Evolutionary conservation across 2,113 vertebrate genomes (phyloP).

Genomic region (Tretioscincus oriximinensis): DNA sequence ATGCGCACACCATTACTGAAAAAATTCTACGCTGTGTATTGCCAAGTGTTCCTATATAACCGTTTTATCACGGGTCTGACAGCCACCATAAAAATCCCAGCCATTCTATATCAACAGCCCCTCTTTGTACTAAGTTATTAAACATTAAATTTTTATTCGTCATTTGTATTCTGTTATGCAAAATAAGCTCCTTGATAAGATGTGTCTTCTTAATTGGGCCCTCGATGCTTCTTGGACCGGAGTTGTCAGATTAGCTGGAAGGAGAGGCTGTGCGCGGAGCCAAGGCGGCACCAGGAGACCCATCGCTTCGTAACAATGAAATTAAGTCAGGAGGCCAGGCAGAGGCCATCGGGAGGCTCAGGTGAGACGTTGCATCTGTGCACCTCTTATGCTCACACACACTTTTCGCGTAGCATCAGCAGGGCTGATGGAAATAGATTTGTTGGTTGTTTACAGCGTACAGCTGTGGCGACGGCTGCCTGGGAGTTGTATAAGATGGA

Average conservation of each 20-base stretch:
- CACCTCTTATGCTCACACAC: conserved; percentile 81
- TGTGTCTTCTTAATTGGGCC: conserved; percentile 94
- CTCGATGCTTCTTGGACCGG: conserved; percentile 89
- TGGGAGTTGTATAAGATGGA: conserved; percentile 88
- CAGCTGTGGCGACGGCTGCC: conserved; percentile 88
- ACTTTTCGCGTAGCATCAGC: conserved; percentile 85
- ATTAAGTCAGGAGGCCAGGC: conserved; percentile 85
- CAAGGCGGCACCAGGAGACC: conserved; percentile 83
- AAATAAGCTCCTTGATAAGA: conserved; percentile 94
- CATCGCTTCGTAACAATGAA: conserved; percentile 85
- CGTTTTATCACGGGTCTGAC: conserved; percentile 89
- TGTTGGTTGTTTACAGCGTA: conserved; percentile 89
- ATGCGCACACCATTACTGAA: conserved; percentile 84
- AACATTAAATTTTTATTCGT: conserved; percentile 93
- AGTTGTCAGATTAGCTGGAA: conserved; percentile 88
- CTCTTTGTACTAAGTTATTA: conserved; percentile 92
- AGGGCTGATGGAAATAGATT: conserved; percentile 86
- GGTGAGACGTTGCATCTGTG: conserved; percentile 91
- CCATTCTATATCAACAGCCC: conserved; percentile 86
- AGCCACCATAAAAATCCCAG: conserved; percentile 88
- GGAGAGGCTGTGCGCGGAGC: conserved; percentile 80
- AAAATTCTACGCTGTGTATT: conserved; percentile 85
- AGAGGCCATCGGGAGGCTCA: conserved; percentile 87
- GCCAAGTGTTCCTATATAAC: conserved; percentile 88
- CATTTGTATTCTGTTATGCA: conserved; percentile 94